Evolutionary conservation across 2,113 vertebrate species (phyloP), one percentile per base, ranked within the genome.

Genomic region (Sturnus vulgaris): DNA sequence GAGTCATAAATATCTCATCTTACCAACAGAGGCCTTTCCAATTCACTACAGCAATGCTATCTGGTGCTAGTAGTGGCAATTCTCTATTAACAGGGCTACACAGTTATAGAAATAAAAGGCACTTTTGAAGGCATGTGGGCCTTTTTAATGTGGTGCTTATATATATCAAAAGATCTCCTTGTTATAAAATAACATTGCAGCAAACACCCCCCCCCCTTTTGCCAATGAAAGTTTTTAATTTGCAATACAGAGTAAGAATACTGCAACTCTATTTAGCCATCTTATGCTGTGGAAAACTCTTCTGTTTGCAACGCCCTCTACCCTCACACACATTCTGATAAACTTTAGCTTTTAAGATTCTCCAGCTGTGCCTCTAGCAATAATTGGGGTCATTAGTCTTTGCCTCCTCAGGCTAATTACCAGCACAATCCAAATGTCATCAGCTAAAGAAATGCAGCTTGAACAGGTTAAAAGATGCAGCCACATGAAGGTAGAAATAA

Each of bases 331-430:
- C 42, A 47, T 15, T 46, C 66, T 83, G 82, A 94, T 90, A 90
- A 95, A 95, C 90, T 88, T 93, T 63, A 92, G 86, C 88, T 93
- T 90, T 94, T 93, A 90, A 92, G 77, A 37, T 53, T 90, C 37
- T 94, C 91, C 90, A 88, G 80, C 88, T 92, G 91, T 86, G 88
- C 80, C 21, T 94, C 21, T 47, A 56, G 53, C 35, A 73, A 64
- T 96, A 97, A 95, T 92, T 92, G 82, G 64, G 82, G 72, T 94
- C 91, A 88, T 94, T 93, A 94, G 50, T 96, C 94, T 81, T 88
- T 94, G 83, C 60, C 63, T 95, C 80, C 52, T 56, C 20, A 12
- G 72, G 86, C 83, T 97, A 96, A 96, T 96, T 95, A 91, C 88
- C 44, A 90, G 44, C 42, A 33, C 64, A 81, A 88, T 88, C 69